Base-by-base conservation (phyloP, 2,113 vertebrate species). In the Spea multiplicata region DNA sequence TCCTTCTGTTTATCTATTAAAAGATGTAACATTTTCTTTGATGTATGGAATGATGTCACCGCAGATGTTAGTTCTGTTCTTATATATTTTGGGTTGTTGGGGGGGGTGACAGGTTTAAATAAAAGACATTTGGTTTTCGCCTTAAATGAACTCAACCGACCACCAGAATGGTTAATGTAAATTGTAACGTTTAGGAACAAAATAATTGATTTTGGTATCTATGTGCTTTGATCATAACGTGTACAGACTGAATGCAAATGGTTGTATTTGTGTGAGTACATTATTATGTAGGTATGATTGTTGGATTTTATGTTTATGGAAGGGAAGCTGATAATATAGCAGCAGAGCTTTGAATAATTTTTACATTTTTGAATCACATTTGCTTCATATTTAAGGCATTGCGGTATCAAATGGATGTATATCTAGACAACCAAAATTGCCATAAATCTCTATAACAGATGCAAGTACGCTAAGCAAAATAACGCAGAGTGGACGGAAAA, bases 321-420 rank as follows among this genome's bases (percentile, higher is more conserved):
- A 78, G 44, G 17, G 53, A 70, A 16, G 8, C 14, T 71, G 69
- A 47, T 73, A 45, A 57, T 45, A 16, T 48, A 71, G 75, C 13
- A 64, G 67, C 49, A 53, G 62, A 62, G 57, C 48, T 71, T 71
- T 65, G 57, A 71, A 78, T 71, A 65, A 47, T 66, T 78, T 46
- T 55, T 47, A 47, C 44, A 69, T 59, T 69, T 78, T 66, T 72
- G 73, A 30, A 13, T 16, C 17, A 50, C 62, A 75, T 44, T 75
- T 75, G 47, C 64, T 61, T 66, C 48, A 53, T 44, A 66, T 75
- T 52, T 66, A 75, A 75, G 48, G 30, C 48, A 16, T 65, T 30
- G n/a, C 52, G 61, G 73, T 52, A 75, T 75, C 66, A 71, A 53
- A 71, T 4, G 48, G 73, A 75, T 66, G 16, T 75, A 75, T 75